A percentile compares a stretch with the other conserved stretches of the same genome.
phyloP scores from a whole-genome alignment of 2,888 invertebrate genomes.

The Bibio marci region DNA sequence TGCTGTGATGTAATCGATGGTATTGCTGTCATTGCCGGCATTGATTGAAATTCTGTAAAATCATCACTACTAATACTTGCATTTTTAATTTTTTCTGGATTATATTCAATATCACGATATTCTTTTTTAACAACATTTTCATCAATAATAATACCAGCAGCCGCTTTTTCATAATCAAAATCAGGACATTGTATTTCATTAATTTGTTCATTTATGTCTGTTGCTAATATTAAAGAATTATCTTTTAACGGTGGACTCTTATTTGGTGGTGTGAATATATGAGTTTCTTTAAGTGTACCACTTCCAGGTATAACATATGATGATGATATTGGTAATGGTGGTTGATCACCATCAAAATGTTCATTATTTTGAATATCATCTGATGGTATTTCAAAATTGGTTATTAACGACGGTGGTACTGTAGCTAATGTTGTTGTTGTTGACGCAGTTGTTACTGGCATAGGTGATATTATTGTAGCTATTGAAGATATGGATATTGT shows the following conservation, averaged over 20 bases:
- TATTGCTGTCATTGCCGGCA: background rate
- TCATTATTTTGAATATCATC: background rate
- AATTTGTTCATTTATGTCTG: constrained; percentile 4
- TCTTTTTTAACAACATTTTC: constrained; percentile 29
- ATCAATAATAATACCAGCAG: constrained; percentile 27
- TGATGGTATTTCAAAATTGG: background rate
- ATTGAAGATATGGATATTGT: background rate
- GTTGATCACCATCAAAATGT: background rate
- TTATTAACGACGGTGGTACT: background rate
- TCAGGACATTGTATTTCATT: constrained; percentile 2
- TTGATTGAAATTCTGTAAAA: constrained; percentile 9
- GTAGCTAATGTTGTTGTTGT: background rate
- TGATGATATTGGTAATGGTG: constrained; percentile 2
- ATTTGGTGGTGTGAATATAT: constrained; percentile 25
- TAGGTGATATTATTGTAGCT: background rate
- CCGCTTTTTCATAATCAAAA: constrained; percentile 24
- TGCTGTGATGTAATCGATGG: background rate
- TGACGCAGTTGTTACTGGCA: constrained; percentile 2
- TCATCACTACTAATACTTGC: constrained; percentile 4
- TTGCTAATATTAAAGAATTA: background rate
- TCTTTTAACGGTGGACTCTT: background rate
- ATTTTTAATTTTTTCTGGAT: constrained; percentile 15
- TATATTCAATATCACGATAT: constrained; percentile 29
- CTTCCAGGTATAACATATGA: constrained; percentile 19
- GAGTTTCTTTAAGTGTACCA: constrained; percentile 24